Evolutionary conservation across 2,113 vertebrate genomes (phyloP).

Genomic region (Apodemus speciosus): DNA sequence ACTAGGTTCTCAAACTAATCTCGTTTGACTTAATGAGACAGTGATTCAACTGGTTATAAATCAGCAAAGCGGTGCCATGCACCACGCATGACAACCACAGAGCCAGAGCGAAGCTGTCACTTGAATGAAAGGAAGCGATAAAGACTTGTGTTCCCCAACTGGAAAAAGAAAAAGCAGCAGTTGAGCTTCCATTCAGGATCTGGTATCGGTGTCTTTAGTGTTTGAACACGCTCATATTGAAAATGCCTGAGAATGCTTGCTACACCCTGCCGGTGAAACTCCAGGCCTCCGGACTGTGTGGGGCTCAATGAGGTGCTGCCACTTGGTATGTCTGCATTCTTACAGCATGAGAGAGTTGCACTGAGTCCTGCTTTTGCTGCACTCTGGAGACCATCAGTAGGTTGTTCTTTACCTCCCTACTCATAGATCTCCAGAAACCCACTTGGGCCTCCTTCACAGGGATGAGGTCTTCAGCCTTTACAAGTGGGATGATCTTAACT

Average conservation of each 20-base stretch:
- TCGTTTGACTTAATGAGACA: slow-evolving; percentile 66
- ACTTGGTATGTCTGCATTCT: neutral
- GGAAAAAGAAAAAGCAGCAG: slow-evolving; percentile 20
- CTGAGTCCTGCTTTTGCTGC: neutral
- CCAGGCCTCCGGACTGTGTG: neutral
- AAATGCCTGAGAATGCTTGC: neutral
- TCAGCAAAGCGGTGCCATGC: neutral
- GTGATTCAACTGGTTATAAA: slow-evolving; percentile 50
- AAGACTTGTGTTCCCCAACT: slow-evolving; percentile 19
- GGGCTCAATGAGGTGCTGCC: neutral
- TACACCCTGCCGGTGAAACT: neutral
- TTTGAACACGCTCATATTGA: neutral
- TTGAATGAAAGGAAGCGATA: slow-evolving; percentile 44
- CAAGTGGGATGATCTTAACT: neutral
- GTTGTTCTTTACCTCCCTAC: neutral
- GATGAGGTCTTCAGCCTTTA: neutral
- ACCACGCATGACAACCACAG: neutral
- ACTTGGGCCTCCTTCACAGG: neutral
- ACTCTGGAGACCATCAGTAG: neutral
- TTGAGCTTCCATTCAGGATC: neutral
- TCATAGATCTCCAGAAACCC: neutral
- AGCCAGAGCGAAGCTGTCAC: slow-evolving; percentile 23
- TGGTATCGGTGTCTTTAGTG: neutral
- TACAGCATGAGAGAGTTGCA: neutral
- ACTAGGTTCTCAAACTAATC: slow-evolving; percentile 53